These are phyloP conservation scores for Bubo bubo DNA, from an alignment of 2,113 vertebrate genomes.

Conservation along the genomic window DNA sequence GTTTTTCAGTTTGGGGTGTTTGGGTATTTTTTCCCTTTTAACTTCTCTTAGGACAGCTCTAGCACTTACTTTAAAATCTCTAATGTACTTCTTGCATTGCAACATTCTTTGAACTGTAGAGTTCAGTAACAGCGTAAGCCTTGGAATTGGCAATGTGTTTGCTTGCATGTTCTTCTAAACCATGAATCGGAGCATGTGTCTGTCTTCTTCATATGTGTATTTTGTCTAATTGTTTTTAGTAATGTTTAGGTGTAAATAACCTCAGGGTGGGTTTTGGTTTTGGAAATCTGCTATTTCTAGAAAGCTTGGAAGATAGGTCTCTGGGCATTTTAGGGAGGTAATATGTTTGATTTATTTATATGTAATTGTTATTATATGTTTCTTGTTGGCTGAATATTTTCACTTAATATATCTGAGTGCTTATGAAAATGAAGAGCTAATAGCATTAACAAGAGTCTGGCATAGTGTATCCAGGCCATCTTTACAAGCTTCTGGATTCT, in stretches of 20 bases:
- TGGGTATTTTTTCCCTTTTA: neutral
- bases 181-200: neutral
- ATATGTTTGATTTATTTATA: neutral
- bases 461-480: neutral
- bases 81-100: neutral
- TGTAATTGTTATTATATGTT: neutral
- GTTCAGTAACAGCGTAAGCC: neutral
- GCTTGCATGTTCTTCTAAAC: neutral
- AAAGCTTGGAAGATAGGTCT: neutral
- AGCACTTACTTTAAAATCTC: neutral
- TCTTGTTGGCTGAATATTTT: neutral
- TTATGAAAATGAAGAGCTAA: slow-evolving; percentile 25
- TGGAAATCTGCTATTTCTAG: neutral
- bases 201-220: neutral
- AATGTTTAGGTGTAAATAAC: neutral
- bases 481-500: slow-evolving; percentile 23
- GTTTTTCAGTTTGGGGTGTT: neutral
- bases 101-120: neutral
- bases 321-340: neutral
- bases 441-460: slow-evolving; percentile 7
- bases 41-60: neutral
- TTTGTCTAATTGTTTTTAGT: neutral
- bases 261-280: neutral
- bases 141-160: neutral
- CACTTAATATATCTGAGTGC: neutral